Percentiles rank a stretch among this genome's conserved stretches.
These are phyloP conservation scores for Cryptops parisi DNA, from an alignment of 2,888 invertebrate genomes.

Conservation along the genomic window DNA sequence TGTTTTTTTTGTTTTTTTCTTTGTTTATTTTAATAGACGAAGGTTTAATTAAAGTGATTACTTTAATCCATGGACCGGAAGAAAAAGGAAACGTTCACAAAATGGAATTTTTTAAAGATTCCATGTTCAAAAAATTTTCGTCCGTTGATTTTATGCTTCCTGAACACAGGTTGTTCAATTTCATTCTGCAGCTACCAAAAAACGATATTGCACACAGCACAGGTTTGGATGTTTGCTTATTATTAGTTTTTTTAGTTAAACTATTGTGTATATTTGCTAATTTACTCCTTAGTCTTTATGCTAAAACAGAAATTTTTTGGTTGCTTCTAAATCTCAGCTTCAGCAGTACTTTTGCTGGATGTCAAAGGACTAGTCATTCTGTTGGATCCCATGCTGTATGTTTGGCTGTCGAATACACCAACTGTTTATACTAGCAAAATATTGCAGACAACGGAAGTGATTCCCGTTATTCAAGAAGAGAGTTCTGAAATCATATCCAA, in stretches of 20 bases:
- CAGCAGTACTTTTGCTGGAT: slow-evolving; percentile 4
- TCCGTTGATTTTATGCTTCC: not conserved
- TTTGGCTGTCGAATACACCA: slow-evolving; percentile 9
- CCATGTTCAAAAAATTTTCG: not conserved
- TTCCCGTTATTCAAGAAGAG: no score
- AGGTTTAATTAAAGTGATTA: not conserved
- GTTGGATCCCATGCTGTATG: slow-evolving; percentile 8
- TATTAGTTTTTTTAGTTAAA: no score
- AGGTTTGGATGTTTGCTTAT: no score
- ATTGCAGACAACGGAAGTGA: no score
- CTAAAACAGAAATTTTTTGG: not conserved
- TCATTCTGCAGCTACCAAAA: slow-evolving; percentile 4
- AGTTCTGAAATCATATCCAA: not conserved
- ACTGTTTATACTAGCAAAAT: no score
- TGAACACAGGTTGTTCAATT: not conserved
- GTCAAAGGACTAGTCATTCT: slow-evolving; percentile 1
- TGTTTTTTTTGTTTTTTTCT: no score
- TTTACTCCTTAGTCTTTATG: no score
- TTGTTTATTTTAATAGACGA: no score
- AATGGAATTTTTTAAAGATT: not conserved
- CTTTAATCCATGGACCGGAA: slow-evolving; percentile 6
- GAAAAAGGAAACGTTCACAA: not conserved
- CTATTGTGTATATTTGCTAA: no score
- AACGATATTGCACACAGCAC: not conserved
- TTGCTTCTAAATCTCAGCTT: slow-evolving; percentile 3